Evolutionary conservation across 2,113 vertebrate species (phyloP).

Genomic region (Phoxinus phoxinus): DNA sequence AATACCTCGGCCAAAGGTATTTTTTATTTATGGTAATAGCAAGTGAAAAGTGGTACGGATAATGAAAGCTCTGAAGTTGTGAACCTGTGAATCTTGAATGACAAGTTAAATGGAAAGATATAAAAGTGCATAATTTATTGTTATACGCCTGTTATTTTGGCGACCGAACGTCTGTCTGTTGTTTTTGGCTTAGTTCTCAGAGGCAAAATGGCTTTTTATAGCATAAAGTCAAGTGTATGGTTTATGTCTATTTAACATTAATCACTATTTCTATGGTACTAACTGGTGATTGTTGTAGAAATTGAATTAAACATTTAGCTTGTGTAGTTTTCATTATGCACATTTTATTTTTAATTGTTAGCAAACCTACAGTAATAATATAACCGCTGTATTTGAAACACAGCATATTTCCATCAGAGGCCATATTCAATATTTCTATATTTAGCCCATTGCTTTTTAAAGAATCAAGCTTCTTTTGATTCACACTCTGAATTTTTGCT

Average conservation of each 20-base stretch:
- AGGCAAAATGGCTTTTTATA: background rate
- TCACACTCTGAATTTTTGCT: no score
- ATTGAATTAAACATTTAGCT: background rate
- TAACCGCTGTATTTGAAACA: background rate
- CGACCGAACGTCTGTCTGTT: background rate
- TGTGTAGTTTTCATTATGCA: background rate
- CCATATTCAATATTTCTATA: background rate
- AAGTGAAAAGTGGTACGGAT: background rate
- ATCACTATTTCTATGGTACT: background rate
- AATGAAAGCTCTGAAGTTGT: background rate
- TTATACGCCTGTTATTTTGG: slow-evolving; percentile 40
- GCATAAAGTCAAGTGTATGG: background rate
- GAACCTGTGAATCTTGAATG: slow-evolving; percentile 1
- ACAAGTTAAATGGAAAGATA: background rate
- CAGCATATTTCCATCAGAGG: background rate
- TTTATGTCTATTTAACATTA: background rate
- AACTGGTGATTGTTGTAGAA: background rate
- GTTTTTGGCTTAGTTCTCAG: slow-evolving; percentile 1
- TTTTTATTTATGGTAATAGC: background rate
- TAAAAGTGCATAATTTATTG: slow-evolving; percentile 3
- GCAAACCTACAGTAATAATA: background rate
- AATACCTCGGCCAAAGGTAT: slow-evolving; percentile 9
- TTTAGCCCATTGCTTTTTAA: background rate
- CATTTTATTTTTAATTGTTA: background rate
- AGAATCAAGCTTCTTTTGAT: no score